Percentiles rank a stretch among this genome's conserved stretches.
Evolutionary conservation across 1,140 invertebrate species (phyloP).

Genomic region (Bombus confusus): DNA sequence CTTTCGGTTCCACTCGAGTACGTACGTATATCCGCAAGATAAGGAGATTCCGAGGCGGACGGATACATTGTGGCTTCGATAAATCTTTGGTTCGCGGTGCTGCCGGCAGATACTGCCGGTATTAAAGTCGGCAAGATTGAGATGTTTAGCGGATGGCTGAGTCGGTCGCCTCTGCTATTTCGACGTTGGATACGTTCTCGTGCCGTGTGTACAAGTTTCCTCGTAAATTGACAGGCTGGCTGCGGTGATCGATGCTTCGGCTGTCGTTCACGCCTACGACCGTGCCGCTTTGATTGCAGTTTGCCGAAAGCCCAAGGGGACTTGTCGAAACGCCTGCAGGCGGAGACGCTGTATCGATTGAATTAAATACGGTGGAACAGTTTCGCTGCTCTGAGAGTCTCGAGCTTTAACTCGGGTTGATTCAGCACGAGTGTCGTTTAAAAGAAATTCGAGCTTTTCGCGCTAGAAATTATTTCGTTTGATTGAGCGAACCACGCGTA

Average conservation of each 20-base stretch:
- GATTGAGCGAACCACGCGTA: too few species aligned
- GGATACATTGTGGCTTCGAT: slow-evolving; percentile 40
- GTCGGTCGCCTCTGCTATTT: background rate
- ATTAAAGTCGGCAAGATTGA: slow-evolving; percentile 22
- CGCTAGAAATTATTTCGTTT: too few species aligned
- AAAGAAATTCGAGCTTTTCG: too few species aligned
- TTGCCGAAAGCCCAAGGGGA: background rate
- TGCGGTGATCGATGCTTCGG: slow-evolving; percentile 4
- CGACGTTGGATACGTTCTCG: background rate
- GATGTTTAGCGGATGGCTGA: slow-evolving; percentile 3
- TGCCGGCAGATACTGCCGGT: background rate
- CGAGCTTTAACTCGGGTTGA: too few species aligned
- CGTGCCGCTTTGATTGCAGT: background rate
- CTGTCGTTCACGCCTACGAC: background rate
- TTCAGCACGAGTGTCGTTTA: background rate
- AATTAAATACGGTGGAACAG: background rate
- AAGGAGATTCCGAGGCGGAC: slow-evolving; percentile 23
- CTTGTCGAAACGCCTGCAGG: background rate
- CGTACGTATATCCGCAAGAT: slow-evolving; percentile 9
- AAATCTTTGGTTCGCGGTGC: slow-evolving; percentile 25
- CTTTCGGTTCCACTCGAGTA: background rate
- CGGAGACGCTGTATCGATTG: background rate
- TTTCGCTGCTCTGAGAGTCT: background rate
- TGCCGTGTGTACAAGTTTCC: background rate
- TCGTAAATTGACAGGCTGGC: background rate